phyloP scores from a whole-genome alignment of 2,888 invertebrate genomes.

The Drosophila anomelani region DNA sequence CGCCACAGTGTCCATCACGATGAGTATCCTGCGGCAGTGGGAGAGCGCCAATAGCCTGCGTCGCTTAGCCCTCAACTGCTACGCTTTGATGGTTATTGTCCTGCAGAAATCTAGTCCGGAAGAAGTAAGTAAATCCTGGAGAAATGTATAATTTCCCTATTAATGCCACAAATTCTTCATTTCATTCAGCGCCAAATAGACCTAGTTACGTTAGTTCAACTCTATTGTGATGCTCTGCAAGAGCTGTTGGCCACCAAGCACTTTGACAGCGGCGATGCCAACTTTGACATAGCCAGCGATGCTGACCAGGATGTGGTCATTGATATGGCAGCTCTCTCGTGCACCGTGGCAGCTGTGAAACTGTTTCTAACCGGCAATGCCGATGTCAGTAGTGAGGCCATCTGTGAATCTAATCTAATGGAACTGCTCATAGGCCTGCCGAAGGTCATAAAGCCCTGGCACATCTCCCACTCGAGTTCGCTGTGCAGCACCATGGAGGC shows the following conservation, averaged over 20 bases:
- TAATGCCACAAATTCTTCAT: constrained; percentile 16
- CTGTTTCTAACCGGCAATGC: constrained; percentile 78
- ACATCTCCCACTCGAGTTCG: constrained; percentile 77
- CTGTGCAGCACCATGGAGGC: constrained; percentile 80
- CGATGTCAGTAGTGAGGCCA: constrained; percentile 82
- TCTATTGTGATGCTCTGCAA: constrained; percentile 84
- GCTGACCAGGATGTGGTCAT: constrained; percentile 74
- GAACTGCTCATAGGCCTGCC: constrained; percentile 83
- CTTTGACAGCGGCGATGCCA: constrained; percentile 74
- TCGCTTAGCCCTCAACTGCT: constrained; percentile 85
- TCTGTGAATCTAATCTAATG: constrained; percentile 84
- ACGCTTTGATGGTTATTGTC: constrained; percentile 86
- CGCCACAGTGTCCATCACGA: constrained; percentile 87
- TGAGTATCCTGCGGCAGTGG: constrained; percentile 85
- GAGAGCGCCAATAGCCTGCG: constrained; percentile 84
- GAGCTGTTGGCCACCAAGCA: constrained; percentile 81
- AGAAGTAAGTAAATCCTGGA: constrained; percentile 82
- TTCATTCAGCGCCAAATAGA: constrained; percentile 86
- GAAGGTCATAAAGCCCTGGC: constrained; percentile 81
- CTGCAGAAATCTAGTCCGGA: constrained; percentile 86
- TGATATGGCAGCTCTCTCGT: constrained; percentile 82
- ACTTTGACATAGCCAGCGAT: constrained; percentile 81
- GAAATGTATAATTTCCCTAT: neutral
- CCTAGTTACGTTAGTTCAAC: constrained; percentile 84
- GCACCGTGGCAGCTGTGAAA: constrained; percentile 82